A percentile compares a stretch with the other conserved stretches of the same genome.
Evolutionary conservation across 2,888 invertebrate genomes (phyloP).

Genomic region (Leptinotarsa rubiginosa): DNA sequence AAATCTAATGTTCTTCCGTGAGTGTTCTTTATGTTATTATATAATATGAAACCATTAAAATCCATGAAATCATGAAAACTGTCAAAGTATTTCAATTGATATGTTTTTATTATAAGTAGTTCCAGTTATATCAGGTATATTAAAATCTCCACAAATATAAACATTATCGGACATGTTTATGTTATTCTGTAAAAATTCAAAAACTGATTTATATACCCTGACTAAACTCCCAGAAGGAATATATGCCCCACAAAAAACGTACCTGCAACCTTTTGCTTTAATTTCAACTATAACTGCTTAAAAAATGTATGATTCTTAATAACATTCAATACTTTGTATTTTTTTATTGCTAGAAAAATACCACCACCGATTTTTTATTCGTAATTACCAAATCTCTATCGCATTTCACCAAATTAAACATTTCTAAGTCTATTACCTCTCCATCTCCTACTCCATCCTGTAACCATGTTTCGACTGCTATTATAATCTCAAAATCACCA

Average conservation of each 20-base stretch:
- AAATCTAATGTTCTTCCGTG: constrained; percentile 8
- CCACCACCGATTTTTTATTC: constrained; percentile 9
- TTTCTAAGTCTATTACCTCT: constrained; percentile 21
- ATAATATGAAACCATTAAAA: constrained; percentile 7
- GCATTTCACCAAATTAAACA: constrained; percentile 18
- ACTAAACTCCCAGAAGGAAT: not conserved
- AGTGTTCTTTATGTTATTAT: constrained; percentile 7
- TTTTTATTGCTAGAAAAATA: not conserved
- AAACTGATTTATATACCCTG: not conserved
- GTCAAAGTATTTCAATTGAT: not conserved
- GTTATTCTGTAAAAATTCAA: constrained; percentile 6
- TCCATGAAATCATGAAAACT: constrained; percentile 12
- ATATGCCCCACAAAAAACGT: not conserved
- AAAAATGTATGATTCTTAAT: constrained; percentile 3
- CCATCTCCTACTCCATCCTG: constrained; percentile 22
- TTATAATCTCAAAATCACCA: constrained; percentile 15
- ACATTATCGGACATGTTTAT: not conserved
- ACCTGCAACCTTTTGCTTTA: not conserved
- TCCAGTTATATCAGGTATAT: constrained; percentile 3
- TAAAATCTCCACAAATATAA: constrained; percentile 3
- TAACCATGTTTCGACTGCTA: not conserved
- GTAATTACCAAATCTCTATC: constrained; percentile 17
- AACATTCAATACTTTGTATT: not conserved
- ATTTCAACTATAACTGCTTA: not conserved
- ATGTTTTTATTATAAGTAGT: not conserved